phyloP scores from a whole-genome alignment of 2,888 invertebrate genomes.

The Pharmacophagus antenor region DNA sequence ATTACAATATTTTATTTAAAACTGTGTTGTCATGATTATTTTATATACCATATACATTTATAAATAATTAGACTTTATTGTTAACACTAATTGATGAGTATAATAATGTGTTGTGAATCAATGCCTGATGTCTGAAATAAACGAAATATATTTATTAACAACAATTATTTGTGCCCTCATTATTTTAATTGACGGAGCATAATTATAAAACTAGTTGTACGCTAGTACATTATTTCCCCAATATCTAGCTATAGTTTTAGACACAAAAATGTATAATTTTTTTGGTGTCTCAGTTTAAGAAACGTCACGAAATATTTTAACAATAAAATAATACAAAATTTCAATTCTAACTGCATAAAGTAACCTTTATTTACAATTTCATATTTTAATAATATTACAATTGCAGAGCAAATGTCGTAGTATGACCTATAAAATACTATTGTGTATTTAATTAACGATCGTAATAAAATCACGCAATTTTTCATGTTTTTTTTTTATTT shows the following conservation, averaged over 20 bases:
- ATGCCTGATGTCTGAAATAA: slow-evolving; percentile 36
- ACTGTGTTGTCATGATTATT: slow-evolving; percentile 21
- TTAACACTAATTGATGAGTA: slow-evolving; percentile 35
- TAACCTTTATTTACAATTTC: slow-evolving; percentile 43
- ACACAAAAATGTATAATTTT: slow-evolving; percentile 53
- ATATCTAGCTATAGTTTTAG: slow-evolving; percentile 48
- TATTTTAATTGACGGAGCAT: slow-evolving; percentile 62
- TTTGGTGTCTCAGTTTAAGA: slow-evolving; percentile 70
- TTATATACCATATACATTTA: slow-evolving; percentile 15
- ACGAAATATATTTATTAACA: slow-evolving; percentile 45
- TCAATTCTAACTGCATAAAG: slow-evolving; percentile 49
- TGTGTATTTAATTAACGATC: slow-evolving; percentile 76
- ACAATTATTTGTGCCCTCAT: slow-evolving; percentile 46
- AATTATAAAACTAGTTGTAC: slow-evolving; percentile 55
- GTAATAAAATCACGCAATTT: slow-evolving; percentile 74
- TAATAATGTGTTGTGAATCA: slow-evolving; percentile 38
- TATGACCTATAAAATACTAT: slow-evolving; percentile 67
- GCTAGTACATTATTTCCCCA: slow-evolving; percentile 56
- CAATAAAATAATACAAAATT: slow-evolving; percentile 74
- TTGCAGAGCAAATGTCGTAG: slow-evolving; percentile 42
- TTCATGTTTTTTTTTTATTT: slow-evolving; percentile 46
- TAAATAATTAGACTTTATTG: slow-evolving; percentile 18
- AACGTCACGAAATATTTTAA: slow-evolving; percentile 51
- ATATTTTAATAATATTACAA: slow-evolving; percentile 36
- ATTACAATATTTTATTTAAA: slow-evolving; percentile 3